These are phyloP conservation scores for Epinephelus cyanopodus DNA, from an alignment of 2,113 vertebrate species.

Conservation along the genomic window DNA sequence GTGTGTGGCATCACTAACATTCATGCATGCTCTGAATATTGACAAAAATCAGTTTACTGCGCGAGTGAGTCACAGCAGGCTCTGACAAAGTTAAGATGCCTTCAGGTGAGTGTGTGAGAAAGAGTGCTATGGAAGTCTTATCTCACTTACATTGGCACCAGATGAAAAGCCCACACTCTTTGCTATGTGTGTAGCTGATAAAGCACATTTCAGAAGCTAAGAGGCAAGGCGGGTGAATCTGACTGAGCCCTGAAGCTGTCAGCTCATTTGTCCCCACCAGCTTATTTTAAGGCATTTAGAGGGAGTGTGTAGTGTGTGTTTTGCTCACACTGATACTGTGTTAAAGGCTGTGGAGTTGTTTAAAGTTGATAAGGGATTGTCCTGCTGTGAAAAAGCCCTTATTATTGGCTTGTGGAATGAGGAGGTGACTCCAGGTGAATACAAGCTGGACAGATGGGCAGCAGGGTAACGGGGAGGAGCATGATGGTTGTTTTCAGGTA, in stretches of 20 bases:
- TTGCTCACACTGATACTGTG: neutral
- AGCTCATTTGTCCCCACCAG: slow-evolving; percentile 37
- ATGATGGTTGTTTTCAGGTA: neutral
- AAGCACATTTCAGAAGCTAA: slow-evolving; percentile 19
- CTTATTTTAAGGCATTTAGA: slow-evolving; percentile 5
- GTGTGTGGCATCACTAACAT: slow-evolving; percentile 52
- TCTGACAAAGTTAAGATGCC: neutral
- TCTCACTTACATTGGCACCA: slow-evolving; percentile 9
- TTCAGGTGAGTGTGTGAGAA: slow-evolving; percentile 2
- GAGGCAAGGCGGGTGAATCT: slow-evolving; percentile 24
- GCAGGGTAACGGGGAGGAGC: neutral
- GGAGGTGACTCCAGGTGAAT: neutral
- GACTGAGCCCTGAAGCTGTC: slow-evolving; percentile 45
- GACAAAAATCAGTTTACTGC: neutral
- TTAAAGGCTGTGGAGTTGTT: slow-evolving; percentile 4
- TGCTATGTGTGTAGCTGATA: slow-evolving; percentile 33
- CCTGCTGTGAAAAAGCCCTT: neutral
- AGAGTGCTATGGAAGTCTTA: neutral
- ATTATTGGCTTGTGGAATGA: neutral
- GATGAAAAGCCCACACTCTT: neutral
- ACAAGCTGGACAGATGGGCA: neutral
- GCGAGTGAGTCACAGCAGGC: neutral
- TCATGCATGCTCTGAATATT: neutral
- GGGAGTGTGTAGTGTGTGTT: neutral
- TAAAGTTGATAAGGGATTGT: neutral